A percentile compares a stretch with the other conserved stretches of the same genome.
Conservation (phyloP, 2,888 invertebrate genomes). For the Mythimna ferrago region DNA sequence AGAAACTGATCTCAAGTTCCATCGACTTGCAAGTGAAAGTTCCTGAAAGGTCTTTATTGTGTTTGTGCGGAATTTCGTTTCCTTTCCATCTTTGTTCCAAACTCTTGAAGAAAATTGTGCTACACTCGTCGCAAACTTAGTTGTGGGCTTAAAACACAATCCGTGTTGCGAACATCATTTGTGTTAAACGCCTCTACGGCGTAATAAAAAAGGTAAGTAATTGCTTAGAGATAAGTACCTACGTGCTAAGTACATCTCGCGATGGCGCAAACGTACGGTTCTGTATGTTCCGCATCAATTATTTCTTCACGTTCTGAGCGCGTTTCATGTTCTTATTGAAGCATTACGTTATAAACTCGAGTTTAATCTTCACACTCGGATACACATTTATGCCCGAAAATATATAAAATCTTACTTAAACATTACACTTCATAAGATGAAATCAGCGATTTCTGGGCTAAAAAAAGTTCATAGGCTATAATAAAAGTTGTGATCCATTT, state of each 20-base stretch:
- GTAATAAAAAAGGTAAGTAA: constrained; percentile 55
- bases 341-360: constrained; percentile 26
- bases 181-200: constrained; percentile 59
- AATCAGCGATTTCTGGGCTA: constrained; percentile 27
- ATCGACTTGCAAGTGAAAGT: constrained; percentile 72
- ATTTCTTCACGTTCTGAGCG: constrained; percentile 35
- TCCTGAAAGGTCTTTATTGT: constrained; percentile 78
- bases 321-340: constrained; percentile 29
- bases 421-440: constrained; percentile 11
- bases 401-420: constrained; percentile 28
- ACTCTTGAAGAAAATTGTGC: constrained; percentile 71
- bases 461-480: constrained; percentile 35
- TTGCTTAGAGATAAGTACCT: constrained; percentile 46
- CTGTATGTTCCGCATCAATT: constrained; percentile 38
- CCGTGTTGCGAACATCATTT: constrained; percentile 69
- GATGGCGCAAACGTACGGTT: constrained; percentile 19
- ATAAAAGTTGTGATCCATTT: constrained; percentile 48
- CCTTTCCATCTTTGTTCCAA: constrained; percentile 76
- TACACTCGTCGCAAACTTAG: constrained; percentile 72
- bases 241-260: constrained; percentile 17
- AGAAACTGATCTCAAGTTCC: constrained; percentile 56
- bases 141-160: constrained; percentile 74
- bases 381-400: constrained; percentile 8
- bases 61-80: constrained; percentile 78
- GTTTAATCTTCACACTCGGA: constrained; percentile 20